Base-by-base conservation (phyloP, 1,140 invertebrate genomes). In the Pantala flavescens region DNA sequence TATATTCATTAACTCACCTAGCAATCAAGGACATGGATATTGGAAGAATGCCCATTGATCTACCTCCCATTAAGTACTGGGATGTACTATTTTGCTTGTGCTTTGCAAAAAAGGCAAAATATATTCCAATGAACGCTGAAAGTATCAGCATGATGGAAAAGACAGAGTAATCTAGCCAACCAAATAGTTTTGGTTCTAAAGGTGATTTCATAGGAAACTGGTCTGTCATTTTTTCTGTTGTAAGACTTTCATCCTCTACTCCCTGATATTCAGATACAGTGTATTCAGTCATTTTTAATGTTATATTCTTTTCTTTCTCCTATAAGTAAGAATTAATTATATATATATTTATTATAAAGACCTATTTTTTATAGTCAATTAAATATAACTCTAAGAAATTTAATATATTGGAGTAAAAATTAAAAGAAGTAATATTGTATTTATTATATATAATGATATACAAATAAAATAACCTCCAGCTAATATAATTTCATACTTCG, bases 1-100 rank as follows among this genome's bases (percentile, higher is more conserved):
- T n/a, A n/a, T 36, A 9, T 5, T 36, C 9, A 7, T 23, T 63
- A 7, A 21, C 73, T 74, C 85, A 86, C 76, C 82, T 84, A 70
- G 84, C 81, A 77, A 83, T 80, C 7, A 83, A 73, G 0, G 79
- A 80, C 73, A 82, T 78, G 28, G 81, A 78, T 19, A 84, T 80
- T 5, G 82, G 82, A 42, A 81, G 75, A 28, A 84, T 75, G 14
- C 78, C 76, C 83, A 86, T 84, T 9, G 80, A 79, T 36, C 81
- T 75, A 21, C 82, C 82, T 7, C 80, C 85, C 75, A 86, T 78
- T 14, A 86, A 78, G 76, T 83, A 86, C 43, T 85, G 82, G 0
- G 81, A 78, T 19, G 80, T 79, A 0, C 81, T 83, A 49, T 81
- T 81, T 74, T 83, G 82, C 72, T 80, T 82, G 16, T 82, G 78